Percentiles rank a stretch among this genome's conserved stretches.
Conservation (phyloP, 2,888 invertebrate genomes). For the Cosmia trapezina region DNA sequence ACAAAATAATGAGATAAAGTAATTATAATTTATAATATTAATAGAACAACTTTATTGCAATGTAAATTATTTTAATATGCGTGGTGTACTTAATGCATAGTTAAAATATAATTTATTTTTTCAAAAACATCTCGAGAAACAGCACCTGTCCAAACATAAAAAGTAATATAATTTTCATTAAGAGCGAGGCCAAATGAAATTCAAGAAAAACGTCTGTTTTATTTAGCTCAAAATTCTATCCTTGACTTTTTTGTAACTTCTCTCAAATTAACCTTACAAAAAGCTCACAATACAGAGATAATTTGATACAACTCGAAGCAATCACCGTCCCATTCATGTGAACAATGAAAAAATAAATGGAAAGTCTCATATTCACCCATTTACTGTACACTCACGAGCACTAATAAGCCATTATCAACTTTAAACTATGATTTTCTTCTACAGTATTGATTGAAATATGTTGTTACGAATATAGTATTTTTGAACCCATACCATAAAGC, state of each 20-base stretch:
- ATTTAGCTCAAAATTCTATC: background rate
- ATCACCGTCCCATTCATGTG: constrained; percentile 41
- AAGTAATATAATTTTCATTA: too few relatives aligned
- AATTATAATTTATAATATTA: background rate
- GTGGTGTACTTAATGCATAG: background rate
- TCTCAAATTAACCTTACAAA: background rate
- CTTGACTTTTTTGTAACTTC: background rate
- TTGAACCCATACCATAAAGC: background rate
- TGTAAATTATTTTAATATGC: background rate
- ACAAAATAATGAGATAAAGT: too few relatives aligned
- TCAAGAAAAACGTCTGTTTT: background rate
- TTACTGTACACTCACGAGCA: constrained; percentile 31
- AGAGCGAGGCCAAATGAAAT: background rate
- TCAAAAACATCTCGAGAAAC: background rate
- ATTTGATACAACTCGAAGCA: constrained; percentile 28
- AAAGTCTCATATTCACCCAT: constrained; percentile 36
- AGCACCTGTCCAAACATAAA: background rate
- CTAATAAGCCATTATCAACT: background rate
- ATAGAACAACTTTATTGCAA: background rate
- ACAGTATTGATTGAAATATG: background rate
- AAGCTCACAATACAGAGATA: constrained; percentile 16
- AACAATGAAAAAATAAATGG: constrained; percentile 61
- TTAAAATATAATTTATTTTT: background rate
- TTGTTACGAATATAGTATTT: background rate
- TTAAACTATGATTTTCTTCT: background rate